A percentile compares a stretch with the other conserved stretches of the same genome.
phyloP scores from a whole-genome alignment of 2,888 invertebrate species.

The Geotrupes spiniger region DNA sequence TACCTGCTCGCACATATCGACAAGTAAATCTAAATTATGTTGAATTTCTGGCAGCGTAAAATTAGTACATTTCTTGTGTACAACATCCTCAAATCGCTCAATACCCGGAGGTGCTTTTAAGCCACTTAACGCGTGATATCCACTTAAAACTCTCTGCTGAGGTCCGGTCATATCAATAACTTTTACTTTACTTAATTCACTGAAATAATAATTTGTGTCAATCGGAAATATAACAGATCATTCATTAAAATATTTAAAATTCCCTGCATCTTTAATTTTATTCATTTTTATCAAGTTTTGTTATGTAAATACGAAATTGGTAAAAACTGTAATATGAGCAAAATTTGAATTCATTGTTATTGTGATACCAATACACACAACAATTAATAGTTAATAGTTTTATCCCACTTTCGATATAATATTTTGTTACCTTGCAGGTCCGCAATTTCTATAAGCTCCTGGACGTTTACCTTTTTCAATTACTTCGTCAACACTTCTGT shows the following conservation, averaged over 20 bases:
- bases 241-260: conserved; percentile 8
- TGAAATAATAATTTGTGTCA: conserved; percentile 32
- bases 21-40: conserved; percentile 87
- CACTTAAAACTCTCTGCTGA: conserved; percentile 86
- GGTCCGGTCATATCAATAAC: conserved; percentile 99
- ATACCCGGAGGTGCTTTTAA: conserved; percentile 56
- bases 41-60: conserved; percentile 85
- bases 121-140: conserved; percentile 87
- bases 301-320: too few species aligned
- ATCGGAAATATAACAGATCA: conserved; percentile 5
- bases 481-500: conserved; percentile 83
- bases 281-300: too few species aligned
- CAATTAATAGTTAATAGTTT: too few species aligned
- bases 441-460: conserved; percentile 44
- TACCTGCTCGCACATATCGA: conserved; percentile 90
- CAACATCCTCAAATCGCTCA: conserved; percentile 62
- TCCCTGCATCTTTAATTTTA: too few species aligned
- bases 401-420: not conserved
- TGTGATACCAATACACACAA: too few species aligned
- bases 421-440: conserved; percentile 41
- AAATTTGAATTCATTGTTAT: too few species aligned
- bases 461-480: conserved; percentile 80
- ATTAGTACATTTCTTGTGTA: conserved; percentile 61
- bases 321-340: too few species aligned
- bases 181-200: conserved; percentile 81